phyloP scores from a whole-genome alignment of 2,888 invertebrate genomes.

The Smittia aterrima region DNA sequence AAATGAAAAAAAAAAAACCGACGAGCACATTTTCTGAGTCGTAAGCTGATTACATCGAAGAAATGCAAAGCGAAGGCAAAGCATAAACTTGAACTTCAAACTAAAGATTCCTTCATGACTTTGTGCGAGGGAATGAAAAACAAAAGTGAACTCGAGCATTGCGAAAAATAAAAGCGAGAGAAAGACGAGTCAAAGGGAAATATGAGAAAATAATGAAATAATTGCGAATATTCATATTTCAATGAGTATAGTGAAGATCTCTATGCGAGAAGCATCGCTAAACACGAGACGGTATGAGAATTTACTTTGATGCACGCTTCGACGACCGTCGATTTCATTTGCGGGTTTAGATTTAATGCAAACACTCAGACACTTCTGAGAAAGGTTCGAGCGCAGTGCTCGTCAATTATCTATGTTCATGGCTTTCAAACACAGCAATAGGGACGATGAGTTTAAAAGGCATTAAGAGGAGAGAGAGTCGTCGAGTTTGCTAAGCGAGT shows the following conservation, averaged over 20 bases:
- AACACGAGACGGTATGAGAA: conserved; percentile 3
- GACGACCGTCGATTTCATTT: too few species aligned
- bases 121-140: background rate
- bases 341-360: too few species aligned
- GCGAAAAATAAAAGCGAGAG: background rate
- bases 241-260: background rate
- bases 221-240: conserved; percentile 25
- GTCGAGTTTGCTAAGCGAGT: too few species aligned
- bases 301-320: background rate
- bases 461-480: too few species aligned
- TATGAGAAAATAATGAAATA: conserved; percentile 17
- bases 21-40: background rate
- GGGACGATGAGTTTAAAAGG: too few species aligned
- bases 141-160: conserved; percentile 22
- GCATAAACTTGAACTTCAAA: conserved; percentile 39
- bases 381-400: too few species aligned
- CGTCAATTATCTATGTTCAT: too few species aligned
- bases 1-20: too few species aligned
- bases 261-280: background rate
- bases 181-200: background rate
- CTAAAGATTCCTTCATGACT: background rate
- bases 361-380: too few species aligned
- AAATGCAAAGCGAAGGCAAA: conserved; percentile 7
- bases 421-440: too few species aligned
- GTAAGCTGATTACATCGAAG: background rate